These are phyloP conservation scores for Myotis lucifugus DNA, from an alignment of 2,113 vertebrate genomes.

Conservation along the genomic window DNA sequence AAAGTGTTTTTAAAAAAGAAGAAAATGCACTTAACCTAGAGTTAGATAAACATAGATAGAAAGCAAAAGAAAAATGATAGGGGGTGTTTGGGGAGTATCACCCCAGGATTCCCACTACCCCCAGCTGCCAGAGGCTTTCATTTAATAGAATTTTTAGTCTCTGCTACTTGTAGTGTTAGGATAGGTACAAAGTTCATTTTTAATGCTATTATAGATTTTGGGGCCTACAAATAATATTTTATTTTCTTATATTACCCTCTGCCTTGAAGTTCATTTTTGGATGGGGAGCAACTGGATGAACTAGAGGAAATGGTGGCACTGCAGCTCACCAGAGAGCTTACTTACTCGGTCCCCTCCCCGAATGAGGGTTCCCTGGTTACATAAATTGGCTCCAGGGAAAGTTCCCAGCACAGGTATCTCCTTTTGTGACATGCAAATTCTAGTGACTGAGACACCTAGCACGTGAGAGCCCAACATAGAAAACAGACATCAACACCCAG, in stretches of 20 bases:
- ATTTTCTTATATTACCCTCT: slow-evolving; percentile 55
- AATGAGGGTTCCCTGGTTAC: slow-evolving; percentile 30
- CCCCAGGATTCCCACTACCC: not conserved
- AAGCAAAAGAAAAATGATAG: not conserved
- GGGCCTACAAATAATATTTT: slow-evolving; percentile 50
- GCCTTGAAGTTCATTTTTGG: slow-evolving; percentile 62
- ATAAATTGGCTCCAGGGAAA: slow-evolving; percentile 13
- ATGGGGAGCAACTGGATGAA: slow-evolving; percentile 43
- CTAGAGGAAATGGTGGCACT: slow-evolving; percentile 56
- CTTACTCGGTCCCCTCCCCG: slow-evolving; percentile 12
- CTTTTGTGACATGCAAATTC: not conserved
- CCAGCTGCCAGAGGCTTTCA: not conserved
- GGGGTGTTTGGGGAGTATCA: no score
- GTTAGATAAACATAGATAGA: not conserved
- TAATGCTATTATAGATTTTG: slow-evolving; percentile 33
- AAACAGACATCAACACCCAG: slow-evolving; percentile 66
- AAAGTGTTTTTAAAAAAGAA: not conserved
- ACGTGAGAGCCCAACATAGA: slow-evolving; percentile 51
- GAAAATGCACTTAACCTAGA: not conserved
- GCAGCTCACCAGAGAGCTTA: slow-evolving; percentile 27
- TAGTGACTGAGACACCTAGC: not conserved
- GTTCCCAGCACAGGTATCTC: not conserved
- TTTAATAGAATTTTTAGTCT: slow-evolving; percentile 31
- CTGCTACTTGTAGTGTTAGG: not conserved
- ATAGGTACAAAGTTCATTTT: slow-evolving; percentile 22